Evolutionary conservation across 2,113 vertebrate genomes (phyloP), one percentile per base, ranked within the genome.

Genomic region (Perca schrenkii): DNA sequence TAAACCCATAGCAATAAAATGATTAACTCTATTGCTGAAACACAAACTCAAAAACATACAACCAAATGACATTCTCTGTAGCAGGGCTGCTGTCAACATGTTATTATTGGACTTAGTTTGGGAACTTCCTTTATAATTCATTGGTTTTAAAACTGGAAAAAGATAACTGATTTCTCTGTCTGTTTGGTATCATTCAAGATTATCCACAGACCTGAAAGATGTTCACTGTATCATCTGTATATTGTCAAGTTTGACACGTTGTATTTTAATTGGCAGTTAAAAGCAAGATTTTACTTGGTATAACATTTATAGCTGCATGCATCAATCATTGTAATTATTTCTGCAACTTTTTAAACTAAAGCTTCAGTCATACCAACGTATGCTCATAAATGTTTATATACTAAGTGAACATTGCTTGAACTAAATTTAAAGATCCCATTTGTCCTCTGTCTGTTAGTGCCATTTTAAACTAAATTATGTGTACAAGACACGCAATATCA

Each of bases 371-470:
- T 46, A 74, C 71, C 49, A 62, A 63, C 57, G 19, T 17, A 85
- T 76, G 58, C 74, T 77, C n/a, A 60, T 46, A 77, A 75, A 76
- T 62, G 83, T 53, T 72, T 47, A n/a, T 7, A 74, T 65, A 74
- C 68, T n/a, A 79, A 79, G 85, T 88, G 70, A 92, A 83, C 77
- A 87, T 82, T 90, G 83, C 85, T 88, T 86, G 67, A 75, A 85
- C n/a, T 31, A 8, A 28, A 74, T 82, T 83, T 49, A 81, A 85
- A 80, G 31, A 40, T 47, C 53, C 54, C 22, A 21, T 64, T 46
- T 72, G 34, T 36, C 11, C 15, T 65, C 3, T 21, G 47, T 46
- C 25, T 62, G 16, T 63, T 53, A 17, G 54, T 70, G 62, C 16
- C 52, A 34, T 28, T 71, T 68, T 71, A 14, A 67, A 71, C 56